Percentiles rank a stretch among this genome's conserved stretches.
Evolutionary conservation across 2,888 invertebrate species (phyloP).

Genomic region (Candidula unifasciata): DNA sequence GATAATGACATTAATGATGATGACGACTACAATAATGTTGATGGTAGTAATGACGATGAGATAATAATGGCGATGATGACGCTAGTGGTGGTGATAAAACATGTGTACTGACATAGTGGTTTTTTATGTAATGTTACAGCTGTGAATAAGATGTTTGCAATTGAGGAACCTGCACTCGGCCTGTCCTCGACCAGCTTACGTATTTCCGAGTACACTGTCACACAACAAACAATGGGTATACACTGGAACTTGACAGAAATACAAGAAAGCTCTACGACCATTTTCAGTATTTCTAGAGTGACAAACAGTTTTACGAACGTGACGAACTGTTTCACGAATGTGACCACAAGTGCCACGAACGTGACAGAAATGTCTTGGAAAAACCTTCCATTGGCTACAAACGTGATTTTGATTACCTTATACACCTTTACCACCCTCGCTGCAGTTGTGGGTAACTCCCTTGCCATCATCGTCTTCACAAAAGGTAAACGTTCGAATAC

Average conservation of each 20-base stretch:
- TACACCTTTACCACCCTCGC: constrained; percentile 79
- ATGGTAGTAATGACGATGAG: too few relatives aligned
- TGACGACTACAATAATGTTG: too few relatives aligned
- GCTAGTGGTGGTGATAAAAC: too few relatives aligned
- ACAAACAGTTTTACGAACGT: background rate
- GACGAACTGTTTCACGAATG: background rate
- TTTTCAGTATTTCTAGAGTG: background rate
- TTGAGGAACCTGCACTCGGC: too few relatives aligned
- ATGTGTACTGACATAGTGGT: too few relatives aligned
- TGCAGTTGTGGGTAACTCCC: constrained; percentile 79
- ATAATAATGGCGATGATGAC: too few relatives aligned
- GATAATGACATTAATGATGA: too few relatives aligned
- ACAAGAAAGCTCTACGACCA: background rate
- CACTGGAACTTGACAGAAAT: background rate
- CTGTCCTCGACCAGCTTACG: too few relatives aligned
- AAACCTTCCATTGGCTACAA: constrained; percentile 56
- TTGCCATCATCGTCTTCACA: constrained; percentile 79
- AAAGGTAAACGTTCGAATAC: constrained; percentile 75
- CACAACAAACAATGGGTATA: background rate
- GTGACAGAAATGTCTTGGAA: constrained; percentile 5
- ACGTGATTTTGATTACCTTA: constrained; percentile 71
- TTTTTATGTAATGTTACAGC: too few relatives aligned
- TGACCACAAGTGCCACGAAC: background rate
- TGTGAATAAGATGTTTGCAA: too few relatives aligned
- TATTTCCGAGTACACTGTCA: too few relatives aligned